Evolutionary conservation across 2,113 vertebrate species (phyloP), one percentile per base, ranked within the genome.

Genomic region (Brevimyrus niger): DNA sequence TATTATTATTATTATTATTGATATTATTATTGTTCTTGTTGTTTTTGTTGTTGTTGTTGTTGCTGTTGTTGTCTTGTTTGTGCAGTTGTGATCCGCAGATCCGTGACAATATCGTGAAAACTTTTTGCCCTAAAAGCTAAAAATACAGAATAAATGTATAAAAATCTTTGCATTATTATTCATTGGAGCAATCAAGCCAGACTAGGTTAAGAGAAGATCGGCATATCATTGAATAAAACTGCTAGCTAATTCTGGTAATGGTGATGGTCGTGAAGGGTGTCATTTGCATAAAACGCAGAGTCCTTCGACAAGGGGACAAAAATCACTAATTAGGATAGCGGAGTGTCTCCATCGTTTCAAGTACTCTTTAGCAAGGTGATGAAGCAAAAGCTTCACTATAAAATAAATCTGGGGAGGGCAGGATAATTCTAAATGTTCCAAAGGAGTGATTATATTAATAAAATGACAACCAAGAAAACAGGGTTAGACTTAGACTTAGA

Each of bases 311-410:
- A 97, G 96, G 95, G 96, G 96, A 98, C 96, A 98, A 97, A 97
- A 98, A 98, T 97, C 97, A 97, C 97, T 98, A 98, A 99, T 98
- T 98, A 97, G 96, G 94, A 94, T 94, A 94, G 96, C 96, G 95
- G 96, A 97, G 95, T 94, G 95, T 96, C 95, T 94, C 94, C 94
- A 94, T 95, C 96, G 96, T 93, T 92, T 95, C 95, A 94, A 97
- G 96, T 94, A 96, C 96, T 93, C 96, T 97, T 96, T 94, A 95
- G 95, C 94, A 93, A 94, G 89, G 50, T 88, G 94, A 93, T 92
- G 93, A 94, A 93, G 94, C 91, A 55, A 91, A 94, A 94, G 93
- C 90, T 90, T 91, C 89, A 90, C 92, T 90, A 94, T 94, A 93
- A 95, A 96, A 95, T 91, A 95, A 94, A 95, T 95, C 93, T 91